Evolutionary conservation across 2,888 invertebrate genomes (phyloP).

Genomic region (Catocala sponsa): DNA sequence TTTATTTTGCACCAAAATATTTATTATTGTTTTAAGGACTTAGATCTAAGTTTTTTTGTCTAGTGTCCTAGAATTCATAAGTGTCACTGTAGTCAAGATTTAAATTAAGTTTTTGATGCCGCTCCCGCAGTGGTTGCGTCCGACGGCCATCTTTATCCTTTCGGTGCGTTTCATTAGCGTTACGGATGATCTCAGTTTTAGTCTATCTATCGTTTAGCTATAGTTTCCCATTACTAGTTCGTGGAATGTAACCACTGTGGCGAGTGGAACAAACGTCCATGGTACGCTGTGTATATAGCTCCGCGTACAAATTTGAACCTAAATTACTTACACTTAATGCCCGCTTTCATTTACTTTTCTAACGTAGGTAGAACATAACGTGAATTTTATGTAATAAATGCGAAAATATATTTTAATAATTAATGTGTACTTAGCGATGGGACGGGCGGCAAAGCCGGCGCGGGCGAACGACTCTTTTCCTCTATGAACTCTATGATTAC

Average conservation of each 20-base stretch:
- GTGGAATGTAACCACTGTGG: slow-evolving; percentile 66
- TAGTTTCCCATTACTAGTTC: slow-evolving; percentile 48
- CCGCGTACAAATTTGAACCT: slow-evolving; percentile 86
- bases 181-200: slow-evolving; percentile 73
- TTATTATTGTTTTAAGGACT: slow-evolving; percentile 79
- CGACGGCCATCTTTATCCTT: slow-evolving; percentile 51
- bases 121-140: slow-evolving; percentile 68
- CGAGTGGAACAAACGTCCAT: slow-evolving; percentile 85
- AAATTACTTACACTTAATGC: slow-evolving; percentile 80
- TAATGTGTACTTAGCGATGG: slow-evolving; percentile 86
- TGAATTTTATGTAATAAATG: slow-evolving; percentile 88
- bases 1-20: slow-evolving; percentile 82
- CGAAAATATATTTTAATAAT: slow-evolving; percentile 88
- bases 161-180: slow-evolving; percentile 51
- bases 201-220: slow-evolving; percentile 62
- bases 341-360: slow-evolving; percentile 86
- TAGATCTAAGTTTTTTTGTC: slow-evolving; percentile 83
- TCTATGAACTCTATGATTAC: slow-evolving; percentile 33
- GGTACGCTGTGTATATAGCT: slow-evolving; percentile 87
- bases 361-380: slow-evolving; percentile 87
- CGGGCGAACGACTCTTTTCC: slow-evolving; percentile 73
- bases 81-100: slow-evolving; percentile 84
- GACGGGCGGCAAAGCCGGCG: slow-evolving; percentile 85
- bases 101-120: slow-evolving; percentile 83
- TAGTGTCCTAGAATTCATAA: slow-evolving; percentile 84